Base-by-base conservation (phyloP, 2,888 invertebrate genomes). In the Agrotis segetum region DNA sequence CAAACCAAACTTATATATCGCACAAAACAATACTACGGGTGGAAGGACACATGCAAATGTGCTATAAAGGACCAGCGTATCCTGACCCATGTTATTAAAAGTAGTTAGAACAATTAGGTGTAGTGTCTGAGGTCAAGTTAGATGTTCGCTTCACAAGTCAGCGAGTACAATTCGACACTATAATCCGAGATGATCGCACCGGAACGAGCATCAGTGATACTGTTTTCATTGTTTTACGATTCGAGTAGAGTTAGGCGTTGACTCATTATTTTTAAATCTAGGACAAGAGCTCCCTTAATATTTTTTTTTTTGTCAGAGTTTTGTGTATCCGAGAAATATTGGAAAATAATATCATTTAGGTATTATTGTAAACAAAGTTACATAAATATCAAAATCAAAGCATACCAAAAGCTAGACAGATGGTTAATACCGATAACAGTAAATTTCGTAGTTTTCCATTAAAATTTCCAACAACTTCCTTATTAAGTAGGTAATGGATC, bases 131-230 rank as follows among this genome's bases (percentile, higher is more conserved):
- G 90, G 83, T 88, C 82, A 82, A 83, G 72, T 82, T 78, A 85
- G 53, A 83, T 76, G 80, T 80, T 85, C 78, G 77, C 85, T 89
- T 90, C 86, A 90, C 92, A 91, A 91, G 88, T 92, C 89, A 91
- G 90, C 88, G 90, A 91, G 89, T 91, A 91, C 91, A 91, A 93
- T 93, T 95, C 92, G 94, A 93, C 91, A 91, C 89, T 89, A 90
- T 92, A 92, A 92, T 92, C 85, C 88, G 88, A 90, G 92, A 92
- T 94, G 93, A 92, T 90, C 90, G 89, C 93, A 92, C 93, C 94
- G 94, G 94, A 94, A 94, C 94, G 92, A 90, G 88, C 92, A 89
- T 91, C 84, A 77, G 79, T 58, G 67, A 24, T 29, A 66, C 68
- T 74, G 92, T 92, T 90, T 92, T 88, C 95, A 89, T 88, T 93